Conservation (phyloP, 2,113 vertebrate genomes). For the Hypanus sabinus region DNA sequence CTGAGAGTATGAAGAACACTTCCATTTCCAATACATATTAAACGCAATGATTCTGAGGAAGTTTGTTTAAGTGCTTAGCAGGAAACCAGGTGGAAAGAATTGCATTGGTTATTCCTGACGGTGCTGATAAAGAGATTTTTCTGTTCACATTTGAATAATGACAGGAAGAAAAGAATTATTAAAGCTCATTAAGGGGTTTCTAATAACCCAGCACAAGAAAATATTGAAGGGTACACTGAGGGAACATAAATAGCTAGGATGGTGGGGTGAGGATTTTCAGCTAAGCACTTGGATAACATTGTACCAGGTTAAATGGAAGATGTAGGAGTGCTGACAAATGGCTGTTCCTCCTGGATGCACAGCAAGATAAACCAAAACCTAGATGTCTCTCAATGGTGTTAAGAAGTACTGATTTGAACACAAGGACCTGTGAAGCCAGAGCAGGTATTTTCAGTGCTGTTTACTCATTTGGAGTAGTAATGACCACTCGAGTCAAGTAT, state of each 20-base stretch:
- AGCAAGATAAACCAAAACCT: background rate
- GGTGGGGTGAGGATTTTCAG: background rate
- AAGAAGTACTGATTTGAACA: background rate
- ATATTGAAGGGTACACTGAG: background rate
- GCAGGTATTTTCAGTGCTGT: background rate
- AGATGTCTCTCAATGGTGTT: background rate
- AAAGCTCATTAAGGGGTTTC: background rate
- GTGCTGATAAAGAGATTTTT: background rate
- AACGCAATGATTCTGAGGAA: background rate
- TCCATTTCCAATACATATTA: background rate
- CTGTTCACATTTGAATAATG: slow-evolving; percentile 15
- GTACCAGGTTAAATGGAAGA: background rate
- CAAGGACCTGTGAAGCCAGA: background rate
- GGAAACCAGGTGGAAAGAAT: background rate
- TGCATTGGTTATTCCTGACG: background rate
- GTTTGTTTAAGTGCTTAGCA: background rate
- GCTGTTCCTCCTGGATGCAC: background rate
- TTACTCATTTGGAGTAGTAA: too few species aligned
- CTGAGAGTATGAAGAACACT: background rate
- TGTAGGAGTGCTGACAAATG: background rate
- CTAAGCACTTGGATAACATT: background rate
- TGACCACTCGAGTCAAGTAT: too few species aligned
- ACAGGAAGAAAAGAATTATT: background rate
- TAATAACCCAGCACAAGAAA: background rate
- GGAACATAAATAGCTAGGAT: background rate